A percentile compares a stretch with the other conserved stretches of the same genome.
Conservation (phyloP, 2,888 invertebrate species). For the Xylophagus ater region DNA sequence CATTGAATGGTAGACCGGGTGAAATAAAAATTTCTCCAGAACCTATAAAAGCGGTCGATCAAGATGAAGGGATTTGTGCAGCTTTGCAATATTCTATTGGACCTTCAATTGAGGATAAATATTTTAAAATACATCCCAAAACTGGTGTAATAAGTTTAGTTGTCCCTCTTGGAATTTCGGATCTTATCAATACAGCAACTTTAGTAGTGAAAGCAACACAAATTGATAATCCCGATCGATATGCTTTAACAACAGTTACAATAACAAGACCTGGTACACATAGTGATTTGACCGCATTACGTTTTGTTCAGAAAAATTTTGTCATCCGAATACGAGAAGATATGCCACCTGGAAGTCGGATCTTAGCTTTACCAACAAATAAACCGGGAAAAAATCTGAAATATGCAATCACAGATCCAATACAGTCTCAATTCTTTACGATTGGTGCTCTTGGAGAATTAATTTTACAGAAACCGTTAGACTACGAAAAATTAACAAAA, state of each 20-base stretch:
- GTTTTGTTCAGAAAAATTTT: conserved; percentile 61
- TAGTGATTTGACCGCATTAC: conserved; percentile 39
- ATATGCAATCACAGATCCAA: conserved; percentile 65
- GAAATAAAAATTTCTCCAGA: conserved; percentile 57
- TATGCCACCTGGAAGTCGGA: conserved; percentile 58
- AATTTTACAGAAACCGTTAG: conserved; percentile 58
- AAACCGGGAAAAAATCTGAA: conserved; percentile 54
- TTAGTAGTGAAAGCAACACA: conserved; percentile 74
- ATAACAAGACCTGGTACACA: conserved; percentile 46
- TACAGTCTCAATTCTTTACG: conserved; percentile 61
- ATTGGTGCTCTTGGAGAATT: conserved; percentile 72
- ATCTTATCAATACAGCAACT: conserved; percentile 59
- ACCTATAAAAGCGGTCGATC: conserved; percentile 66
- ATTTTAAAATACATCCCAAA: conserved; percentile 37
- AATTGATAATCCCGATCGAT: conserved; percentile 76
- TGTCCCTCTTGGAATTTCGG: conserved; percentile 34
- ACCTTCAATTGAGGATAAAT: conserved; percentile 36
- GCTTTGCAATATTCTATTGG: conserved; percentile 37
- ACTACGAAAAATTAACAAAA: conserved; percentile 61
- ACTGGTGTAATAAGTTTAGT: conserved; percentile 33
- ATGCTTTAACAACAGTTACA: conserved; percentile 72
- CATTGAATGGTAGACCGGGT: conserved; percentile 43
- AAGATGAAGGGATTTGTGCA: conserved; percentile 42
- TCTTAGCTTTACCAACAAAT: conserved; percentile 58
- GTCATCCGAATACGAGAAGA: conserved; percentile 64